These are phyloP conservation scores for Anguilla obscura DNA, from an alignment of 2,797 vertebrate genomes.

Conservation along the genomic window DNA sequence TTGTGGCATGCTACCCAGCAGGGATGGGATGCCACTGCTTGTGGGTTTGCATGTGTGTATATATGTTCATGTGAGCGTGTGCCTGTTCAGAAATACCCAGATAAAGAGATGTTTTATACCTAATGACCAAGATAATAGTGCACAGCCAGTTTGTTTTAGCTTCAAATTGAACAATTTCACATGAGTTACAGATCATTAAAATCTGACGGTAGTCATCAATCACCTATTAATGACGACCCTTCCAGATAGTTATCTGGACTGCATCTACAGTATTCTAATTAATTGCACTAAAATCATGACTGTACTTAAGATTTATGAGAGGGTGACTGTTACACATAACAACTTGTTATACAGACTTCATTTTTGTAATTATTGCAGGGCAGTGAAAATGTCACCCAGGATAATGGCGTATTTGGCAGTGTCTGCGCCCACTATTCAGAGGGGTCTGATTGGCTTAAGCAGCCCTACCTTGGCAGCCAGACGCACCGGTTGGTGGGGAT, in stretches of 20 bases:
- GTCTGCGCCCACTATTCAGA: neutral
- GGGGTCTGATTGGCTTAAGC: neutral
- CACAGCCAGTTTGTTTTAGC: slow-evolving; percentile 51
- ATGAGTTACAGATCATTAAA: slow-evolving; percentile 57
- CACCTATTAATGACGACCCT: slow-evolving; percentile 53
- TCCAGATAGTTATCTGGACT: neutral
- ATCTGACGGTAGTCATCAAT: slow-evolving; percentile 54
- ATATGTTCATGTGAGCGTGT: slow-evolving; percentile 30
- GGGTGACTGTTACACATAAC: neutral
- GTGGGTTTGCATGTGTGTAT: neutral
- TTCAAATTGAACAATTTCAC: slow-evolving; percentile 53
- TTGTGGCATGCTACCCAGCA: neutral
- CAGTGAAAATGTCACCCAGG: neutral
- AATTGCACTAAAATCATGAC: neutral
- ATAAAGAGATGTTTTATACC: slow-evolving; percentile 17
- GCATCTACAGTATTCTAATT: neutral
- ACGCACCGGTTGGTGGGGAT: neutral
- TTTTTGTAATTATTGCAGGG: slow-evolving; percentile 15
- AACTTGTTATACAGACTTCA: neutral
- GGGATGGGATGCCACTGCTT: neutral
- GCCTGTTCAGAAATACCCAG: slow-evolving; percentile 2
- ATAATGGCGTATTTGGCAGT: slow-evolving; percentile 2
- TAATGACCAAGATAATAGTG: slow-evolving; percentile 31
- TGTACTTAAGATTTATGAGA: slow-evolving; percentile 5
- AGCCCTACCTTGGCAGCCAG: neutral